Conservation (phyloP, 2,888 invertebrate species). For the Nasonia oneida region DNA sequence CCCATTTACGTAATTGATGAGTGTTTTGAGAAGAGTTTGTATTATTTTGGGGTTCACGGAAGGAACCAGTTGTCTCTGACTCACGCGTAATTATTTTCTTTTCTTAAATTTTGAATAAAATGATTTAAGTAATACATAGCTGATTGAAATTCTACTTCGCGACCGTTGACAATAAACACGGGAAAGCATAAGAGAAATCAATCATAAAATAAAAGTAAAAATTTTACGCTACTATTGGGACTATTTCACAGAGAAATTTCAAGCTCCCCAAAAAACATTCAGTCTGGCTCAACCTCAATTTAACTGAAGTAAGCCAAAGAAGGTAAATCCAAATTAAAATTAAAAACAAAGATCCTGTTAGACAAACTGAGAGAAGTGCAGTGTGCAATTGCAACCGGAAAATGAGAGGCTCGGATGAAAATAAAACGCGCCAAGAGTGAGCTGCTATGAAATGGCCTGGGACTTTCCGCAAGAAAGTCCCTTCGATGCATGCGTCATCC, state of each 20-base stretch:
- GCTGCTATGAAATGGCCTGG: not conserved
- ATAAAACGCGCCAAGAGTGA: not conserved
- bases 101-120: not conserved
- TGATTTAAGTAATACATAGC: too few relatives aligned
- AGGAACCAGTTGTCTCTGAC: not conserved
- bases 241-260: not conserved
- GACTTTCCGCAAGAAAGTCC: constrained; percentile 44
- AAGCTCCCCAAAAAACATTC: not conserved
- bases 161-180: not conserved
- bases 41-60: not conserved
- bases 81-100: not conserved
- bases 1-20: not conserved
- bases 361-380: not conserved
- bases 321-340: not conserved
- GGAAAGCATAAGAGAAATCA: not conserved
- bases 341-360: not conserved
- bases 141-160: too few relatives aligned
- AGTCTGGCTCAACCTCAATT: not conserved
- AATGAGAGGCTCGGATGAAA: not conserved
- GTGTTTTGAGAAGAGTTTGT: constrained; percentile 8
- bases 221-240: not conserved
- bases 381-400: not conserved
- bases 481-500: constrained; percentile 42
- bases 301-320: not conserved
- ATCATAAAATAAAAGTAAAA: not conserved